Evolutionary conservation across 1,140 invertebrate genomes (phyloP), one percentile per base, ranked within the genome.

Genomic region (Drosophila navojoa): DNA sequence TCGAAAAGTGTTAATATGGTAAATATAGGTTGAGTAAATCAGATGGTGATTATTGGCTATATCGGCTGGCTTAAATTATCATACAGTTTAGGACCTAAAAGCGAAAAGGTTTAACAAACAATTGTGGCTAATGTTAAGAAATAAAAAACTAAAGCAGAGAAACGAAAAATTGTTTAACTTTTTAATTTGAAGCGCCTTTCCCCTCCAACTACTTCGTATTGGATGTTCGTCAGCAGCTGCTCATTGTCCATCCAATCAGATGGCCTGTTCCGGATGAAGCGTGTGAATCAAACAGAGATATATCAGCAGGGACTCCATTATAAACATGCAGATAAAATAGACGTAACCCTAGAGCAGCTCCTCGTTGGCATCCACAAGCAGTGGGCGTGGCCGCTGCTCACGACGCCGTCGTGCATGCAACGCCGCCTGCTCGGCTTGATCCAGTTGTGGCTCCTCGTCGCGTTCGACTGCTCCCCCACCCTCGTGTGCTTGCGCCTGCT

Each of bases 101-200:
- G 67, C 52, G 40, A 60, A 67, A 50, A 57, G 27, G 25, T 59
- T 62, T 79, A 86, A 87, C 82, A 86, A 69, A 87, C 71, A 86
- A 89, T 86, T 82, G 64, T 64, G 60, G 76, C 82, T 87, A 86
- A 87, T 68, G 52, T 53, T 70, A 69, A 69, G 69, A 73, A 55
- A 38, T 38, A 38, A 52, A 71, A 7, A 54, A 74, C 57, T 76
- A 76, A 82, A 52, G 50, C 47, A 55, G 45, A 40, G 40, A 62
- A 69, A 67, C 63, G 15, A 67, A 59, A 45, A 35, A 38, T 52
- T 57, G 52, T 57, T 73, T 55, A 61, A 69, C 53, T 74, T 57
- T 35, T 45, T 70, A 71, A 74, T 63, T 63, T 67, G 25, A 60
- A 68, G 55, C 57, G 49, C 27, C 9, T 38, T 2, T 19, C 42